Percentiles rank a stretch among this genome's conserved stretches.
Evolutionary conservation across 35 echinoderm and acorn worm genomes (phyloP).

Genomic region (Stichopus chloronotus): DNA sequence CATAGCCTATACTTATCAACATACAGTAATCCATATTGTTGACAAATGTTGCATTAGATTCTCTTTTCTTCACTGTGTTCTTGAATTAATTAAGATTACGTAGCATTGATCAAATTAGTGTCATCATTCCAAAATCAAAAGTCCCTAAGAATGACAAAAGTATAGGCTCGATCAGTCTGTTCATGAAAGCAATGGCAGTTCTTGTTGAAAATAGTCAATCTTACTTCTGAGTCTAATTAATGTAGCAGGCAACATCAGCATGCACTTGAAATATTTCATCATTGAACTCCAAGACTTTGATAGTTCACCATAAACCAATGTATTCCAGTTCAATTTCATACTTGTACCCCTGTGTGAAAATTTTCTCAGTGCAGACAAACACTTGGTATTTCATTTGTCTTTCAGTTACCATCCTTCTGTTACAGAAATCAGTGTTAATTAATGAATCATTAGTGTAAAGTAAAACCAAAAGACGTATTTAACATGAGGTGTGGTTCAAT

Average conservation of each 20-base stretch:
- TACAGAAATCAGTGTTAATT: neutral
- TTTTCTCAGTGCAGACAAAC: too few species aligned
- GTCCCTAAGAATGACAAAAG: neutral
- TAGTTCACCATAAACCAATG: too few species aligned
- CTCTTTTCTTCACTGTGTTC: neutral
- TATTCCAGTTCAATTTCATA: too few species aligned
- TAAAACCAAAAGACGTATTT: neutral
- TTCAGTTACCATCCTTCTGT: too few species aligned
- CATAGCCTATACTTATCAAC: neutral
- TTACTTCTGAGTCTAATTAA: neutral
- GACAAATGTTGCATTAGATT: constrained; percentile 4
- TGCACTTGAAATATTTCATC: neutral
- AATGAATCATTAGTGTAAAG: neutral
- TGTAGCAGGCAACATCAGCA: neutral
- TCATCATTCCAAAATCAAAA: neutral
- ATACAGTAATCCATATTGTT: neutral
- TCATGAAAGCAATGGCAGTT: neutral
- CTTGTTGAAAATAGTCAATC: neutral
- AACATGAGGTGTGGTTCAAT: constrained; percentile 25
- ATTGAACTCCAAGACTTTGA: too few species aligned
- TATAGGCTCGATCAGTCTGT: constrained; percentile 6
- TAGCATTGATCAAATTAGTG: neutral
- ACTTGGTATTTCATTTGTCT: too few species aligned
- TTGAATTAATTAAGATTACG: neutral
- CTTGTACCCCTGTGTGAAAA: too few species aligned